A percentile compares a stretch with the other conserved stretches of the same genome.
Evolutionary conservation across 2,797 vertebrate species (phyloP).

Genomic region (Enteromius mattozi): DNA sequence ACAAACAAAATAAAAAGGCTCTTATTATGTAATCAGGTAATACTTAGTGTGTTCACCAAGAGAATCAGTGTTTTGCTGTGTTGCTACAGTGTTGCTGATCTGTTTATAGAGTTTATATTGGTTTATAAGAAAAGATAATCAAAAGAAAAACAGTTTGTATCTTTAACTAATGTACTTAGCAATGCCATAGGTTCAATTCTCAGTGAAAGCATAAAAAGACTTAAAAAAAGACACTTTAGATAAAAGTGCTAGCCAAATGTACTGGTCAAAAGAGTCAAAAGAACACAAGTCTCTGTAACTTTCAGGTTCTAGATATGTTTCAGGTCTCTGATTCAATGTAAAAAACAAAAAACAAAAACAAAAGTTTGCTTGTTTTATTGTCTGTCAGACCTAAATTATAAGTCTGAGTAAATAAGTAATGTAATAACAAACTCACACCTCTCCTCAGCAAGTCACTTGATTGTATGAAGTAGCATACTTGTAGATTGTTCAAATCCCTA

Average conservation of each 20-base stretch:
- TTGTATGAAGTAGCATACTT: not conserved
- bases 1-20: not conserved
- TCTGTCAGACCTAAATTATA: not conserved
- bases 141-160: not conserved
- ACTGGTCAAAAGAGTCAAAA: not conserved
- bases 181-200: not conserved
- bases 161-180: not conserved
- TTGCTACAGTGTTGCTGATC: not conserved
- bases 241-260: not conserved
- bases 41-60: not conserved
- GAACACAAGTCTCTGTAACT: not conserved
- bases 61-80: not conserved
- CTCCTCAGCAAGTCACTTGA: not conserved
- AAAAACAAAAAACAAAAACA: too few relatives aligned
- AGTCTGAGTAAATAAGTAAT: not conserved
- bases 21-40: not conserved
- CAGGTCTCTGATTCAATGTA: not conserved
- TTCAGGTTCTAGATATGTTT: not conserved
- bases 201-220: not conserved
- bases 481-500: not conserved
- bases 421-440: not conserved
- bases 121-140: not conserved
- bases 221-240: too few relatives aligned
- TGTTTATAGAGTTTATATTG: too few relatives aligned
- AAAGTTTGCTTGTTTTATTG: not conserved